Evolutionary conservation across 2,888 invertebrate genomes (phyloP).

Genomic region (Vanessa cardui): DNA sequence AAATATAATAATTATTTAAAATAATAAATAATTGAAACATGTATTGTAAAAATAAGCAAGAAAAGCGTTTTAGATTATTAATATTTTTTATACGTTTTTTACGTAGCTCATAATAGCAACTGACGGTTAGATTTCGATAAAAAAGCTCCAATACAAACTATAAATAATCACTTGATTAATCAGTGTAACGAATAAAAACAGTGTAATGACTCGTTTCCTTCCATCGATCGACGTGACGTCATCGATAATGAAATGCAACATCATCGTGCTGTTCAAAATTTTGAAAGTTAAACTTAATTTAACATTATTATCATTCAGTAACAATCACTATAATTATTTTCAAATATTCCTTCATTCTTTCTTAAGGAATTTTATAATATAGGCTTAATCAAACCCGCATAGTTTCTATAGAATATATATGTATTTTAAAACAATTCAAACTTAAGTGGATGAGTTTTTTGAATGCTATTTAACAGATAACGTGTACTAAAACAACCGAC

Average conservation of each 20-base stretch:
- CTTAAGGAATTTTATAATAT: no score
- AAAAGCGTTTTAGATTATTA: not conserved
- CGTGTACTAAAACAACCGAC: slow-evolving; percentile 47
- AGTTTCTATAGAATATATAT: no score
- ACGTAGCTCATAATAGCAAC: slow-evolving; percentile 27
- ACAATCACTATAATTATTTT: no score
- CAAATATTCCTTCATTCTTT: no score
- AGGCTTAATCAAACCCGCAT: no score
- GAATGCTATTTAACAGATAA: slow-evolving; percentile 7
- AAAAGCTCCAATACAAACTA: slow-evolving; percentile 73
- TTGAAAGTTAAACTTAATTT: not conserved
- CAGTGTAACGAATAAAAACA: slow-evolving; percentile 82
- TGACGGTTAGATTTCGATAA: slow-evolving; percentile 48
- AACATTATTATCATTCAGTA: not conserved
- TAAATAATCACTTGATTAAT: slow-evolving; percentile 82
- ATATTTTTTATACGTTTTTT: slow-evolving; percentile 10
- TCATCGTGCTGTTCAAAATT: slow-evolving; percentile 58
- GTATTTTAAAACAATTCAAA: not conserved
- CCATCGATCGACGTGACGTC: slow-evolving; percentile 79
- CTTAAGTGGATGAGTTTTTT: not conserved
- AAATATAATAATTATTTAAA: not conserved
- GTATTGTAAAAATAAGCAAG: not conserved
- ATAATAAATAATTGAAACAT: not conserved
- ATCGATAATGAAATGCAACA: slow-evolving; percentile 74
- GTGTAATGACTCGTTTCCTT: slow-evolving; percentile 81